A percentile compares a stretch with the other conserved stretches of the same genome.
Conservation (phyloP, 1,140 invertebrate species). For the Neelides sp. region DNA sequence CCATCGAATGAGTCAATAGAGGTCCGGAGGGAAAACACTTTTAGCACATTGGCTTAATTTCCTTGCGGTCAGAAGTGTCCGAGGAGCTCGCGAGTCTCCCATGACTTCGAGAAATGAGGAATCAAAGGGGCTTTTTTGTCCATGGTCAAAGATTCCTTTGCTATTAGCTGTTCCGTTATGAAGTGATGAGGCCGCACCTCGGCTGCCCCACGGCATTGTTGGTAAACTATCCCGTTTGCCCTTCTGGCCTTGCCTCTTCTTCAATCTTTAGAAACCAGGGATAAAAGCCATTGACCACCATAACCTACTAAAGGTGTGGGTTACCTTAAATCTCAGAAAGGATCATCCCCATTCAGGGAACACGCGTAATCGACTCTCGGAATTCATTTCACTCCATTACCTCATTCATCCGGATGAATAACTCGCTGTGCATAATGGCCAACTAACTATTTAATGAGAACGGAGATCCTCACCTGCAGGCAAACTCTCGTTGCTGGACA, state of each 20-base stretch:
- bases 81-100: too few species aligned
- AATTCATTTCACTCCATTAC: too few species aligned
- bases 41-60: too few species aligned
- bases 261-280: conserved; percentile 15
- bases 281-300: conserved; percentile 27
- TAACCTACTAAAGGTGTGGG: conserved; percentile 27
- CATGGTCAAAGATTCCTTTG: conserved; percentile 3
- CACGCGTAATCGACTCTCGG: too few species aligned
- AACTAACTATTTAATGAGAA: not conserved
- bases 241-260: conserved; percentile 22
- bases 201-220: conserved; percentile 18
- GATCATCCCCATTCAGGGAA: too few species aligned
- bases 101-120: too few species aligned
- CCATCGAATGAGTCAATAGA: too few species aligned
- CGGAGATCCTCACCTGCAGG: conserved; percentile 37
- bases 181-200: conserved; percentile 13
- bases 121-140: conserved; percentile 3
- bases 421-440: too few species aligned
- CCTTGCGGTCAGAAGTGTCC: too few species aligned
- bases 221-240: conserved; percentile 27
- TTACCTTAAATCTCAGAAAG: too few species aligned
- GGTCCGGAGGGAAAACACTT: too few species aligned
- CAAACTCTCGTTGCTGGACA: conserved; percentile 38
- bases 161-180: conserved; percentile 10
- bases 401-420: too few species aligned